Evolutionary conservation across 2,797 vertebrate species (phyloP), one percentile per base, ranked within the genome.

Genomic region (Ctenosaura bakeri): DNA sequence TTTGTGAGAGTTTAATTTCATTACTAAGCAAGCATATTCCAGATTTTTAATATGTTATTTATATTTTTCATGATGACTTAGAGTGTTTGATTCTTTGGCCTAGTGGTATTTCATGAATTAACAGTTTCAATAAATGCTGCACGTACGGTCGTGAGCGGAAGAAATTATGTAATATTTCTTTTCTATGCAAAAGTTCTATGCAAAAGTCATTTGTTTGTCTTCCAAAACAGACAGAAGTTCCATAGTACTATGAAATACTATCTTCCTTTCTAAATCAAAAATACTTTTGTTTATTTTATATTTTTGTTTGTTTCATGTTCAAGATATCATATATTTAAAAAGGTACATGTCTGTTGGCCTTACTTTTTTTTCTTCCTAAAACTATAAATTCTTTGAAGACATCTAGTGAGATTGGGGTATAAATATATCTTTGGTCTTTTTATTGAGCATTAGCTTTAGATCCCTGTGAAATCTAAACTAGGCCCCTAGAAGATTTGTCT

Each of bases 251-350:
- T 73, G 14, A 87, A 90, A 62, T 32, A 81, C 7, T 0, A 89
- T 16, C 24, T 73, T 35, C 88, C 22, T 2, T 14, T 59, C 38
- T 90, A 62, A 56, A 80, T 26, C 12, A 64, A 90, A 86, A 52
- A 82, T 86, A 73, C 3, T 62, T 86, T 32, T 77, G n/a, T 82
- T 64, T 64, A 69, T 42, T n/a, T 86, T 46, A 56, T 20, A 69
- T 42, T 59, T 6, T 52, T 77, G 52, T 83, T 9, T 82, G 42
- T 54, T 83, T 50, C 35, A 74, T 32, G 4, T 76, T 29, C 10
- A 83, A 22, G 46, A 29, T 52, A 5, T 66, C 69, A 71, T 59
- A 16, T 84, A 4, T 50, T 54, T 80, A 46, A 1, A 80, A 32
- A 64, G 78, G 4, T 82, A 52, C 88, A 18, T 0, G 20, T 10